A percentile compares a stretch with the other conserved stretches of the same genome.
phyloP scores from a whole-genome alignment of 2,113 vertebrate genomes.

The Vicugna pacos region DNA sequence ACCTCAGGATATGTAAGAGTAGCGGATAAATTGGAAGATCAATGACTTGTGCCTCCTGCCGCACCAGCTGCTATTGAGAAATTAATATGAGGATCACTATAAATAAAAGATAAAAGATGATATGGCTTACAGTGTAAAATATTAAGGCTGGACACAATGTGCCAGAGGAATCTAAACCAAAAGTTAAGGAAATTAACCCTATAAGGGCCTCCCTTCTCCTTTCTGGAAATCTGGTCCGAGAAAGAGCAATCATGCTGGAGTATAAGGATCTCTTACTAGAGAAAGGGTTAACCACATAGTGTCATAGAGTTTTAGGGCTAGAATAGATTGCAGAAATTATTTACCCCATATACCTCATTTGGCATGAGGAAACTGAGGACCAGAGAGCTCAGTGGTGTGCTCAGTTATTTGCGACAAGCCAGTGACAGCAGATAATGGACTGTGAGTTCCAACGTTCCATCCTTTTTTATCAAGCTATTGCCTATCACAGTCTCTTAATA shows the following conservation, averaged over 20 bases:
- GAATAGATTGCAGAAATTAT: not conserved
- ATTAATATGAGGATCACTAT: conserved; percentile 91
- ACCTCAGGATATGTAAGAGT: conserved; percentile 87
- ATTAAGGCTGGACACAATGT: conserved; percentile 88
- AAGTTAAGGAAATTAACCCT: conserved; percentile 86
- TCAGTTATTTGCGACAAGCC: not conserved
- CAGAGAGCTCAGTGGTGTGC: not conserved
- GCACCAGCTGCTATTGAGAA: conserved; percentile 90
- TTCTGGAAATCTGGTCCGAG: conserved; percentile 20
- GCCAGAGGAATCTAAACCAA: conserved; percentile 84
- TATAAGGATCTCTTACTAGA: not conserved
- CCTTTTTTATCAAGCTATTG: not conserved
- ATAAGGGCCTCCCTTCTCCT: not conserved
- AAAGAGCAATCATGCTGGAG: not conserved
- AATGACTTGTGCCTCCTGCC: conserved; percentile 89
- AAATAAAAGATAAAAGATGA: conserved; percentile 93
- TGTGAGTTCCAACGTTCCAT: not conserved
- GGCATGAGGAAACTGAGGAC: not conserved
- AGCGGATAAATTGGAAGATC: conserved; percentile 90
- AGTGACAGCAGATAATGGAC: not conserved
- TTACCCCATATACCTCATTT: not conserved
- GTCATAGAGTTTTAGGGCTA: not conserved
- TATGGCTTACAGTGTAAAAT: conserved; percentile 89
- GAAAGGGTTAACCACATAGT: not conserved
- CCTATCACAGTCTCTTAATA: conserved; percentile 21